A percentile compares a stretch with the other conserved stretches of the same genome.
Conservation (phyloP, 1,140 invertebrate genomes). For the Nylanderia fulva region DNA sequence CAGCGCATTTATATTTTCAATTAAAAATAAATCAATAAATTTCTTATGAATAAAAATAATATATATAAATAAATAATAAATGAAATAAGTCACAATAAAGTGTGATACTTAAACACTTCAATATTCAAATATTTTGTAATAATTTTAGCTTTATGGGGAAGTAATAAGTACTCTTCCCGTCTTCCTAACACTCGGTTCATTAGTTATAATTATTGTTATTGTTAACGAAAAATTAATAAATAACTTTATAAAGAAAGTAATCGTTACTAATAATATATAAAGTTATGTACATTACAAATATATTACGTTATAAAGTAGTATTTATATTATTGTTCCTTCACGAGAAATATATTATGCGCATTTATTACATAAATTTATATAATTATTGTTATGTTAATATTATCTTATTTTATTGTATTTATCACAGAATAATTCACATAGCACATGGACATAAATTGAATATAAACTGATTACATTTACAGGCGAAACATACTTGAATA, state of each 20-base stretch:
- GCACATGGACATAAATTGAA: background rate
- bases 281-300: constrained; percentile 10
- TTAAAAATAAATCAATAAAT: background rate
- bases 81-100: background rate
- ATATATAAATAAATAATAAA: no score
- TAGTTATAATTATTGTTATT: constrained; percentile 31
- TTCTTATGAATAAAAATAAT: constrained; percentile 13
- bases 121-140: constrained; percentile 62
- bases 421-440: constrained; percentile 68
- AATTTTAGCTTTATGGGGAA: constrained; percentile 55
- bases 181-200: constrained; percentile 59
- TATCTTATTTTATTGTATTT: constrained; percentile 27
- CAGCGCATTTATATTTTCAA: background rate
- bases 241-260: background rate
- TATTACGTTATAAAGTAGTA: constrained; percentile 17
- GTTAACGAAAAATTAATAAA: constrained; percentile 39
- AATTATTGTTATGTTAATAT: background rate
- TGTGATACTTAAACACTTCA: constrained; percentile 13
- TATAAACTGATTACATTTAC: constrained; percentile 3
- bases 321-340: constrained; percentile 11
- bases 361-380: background rate
- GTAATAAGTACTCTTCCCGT: constrained; percentile 63
- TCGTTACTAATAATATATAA: background rate
- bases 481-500: background rate
- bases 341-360: constrained; percentile 12